Percentiles rank a stretch among this genome's conserved stretches.
phyloP scores from a whole-genome alignment of 2,113 vertebrate species.

The human region DNA sequence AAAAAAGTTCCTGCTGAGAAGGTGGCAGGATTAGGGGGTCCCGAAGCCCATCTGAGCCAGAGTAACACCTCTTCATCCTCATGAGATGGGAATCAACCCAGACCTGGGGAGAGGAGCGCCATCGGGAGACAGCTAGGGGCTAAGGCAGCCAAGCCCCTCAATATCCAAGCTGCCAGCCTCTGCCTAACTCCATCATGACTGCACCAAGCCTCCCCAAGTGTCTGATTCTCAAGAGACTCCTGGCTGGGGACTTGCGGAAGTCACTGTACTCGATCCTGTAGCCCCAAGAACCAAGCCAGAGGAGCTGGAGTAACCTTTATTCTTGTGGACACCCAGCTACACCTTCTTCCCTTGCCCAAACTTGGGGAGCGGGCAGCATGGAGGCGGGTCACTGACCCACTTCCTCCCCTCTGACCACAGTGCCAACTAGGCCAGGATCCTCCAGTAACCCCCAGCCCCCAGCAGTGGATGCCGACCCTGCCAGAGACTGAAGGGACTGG shows the following conservation, averaged over 20 bases:
- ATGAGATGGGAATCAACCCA: not conserved
- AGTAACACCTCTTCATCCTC: not conserved
- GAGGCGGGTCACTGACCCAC: conserved; percentile 61
- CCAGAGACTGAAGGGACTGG: not conserved
- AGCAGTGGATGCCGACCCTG: not conserved
- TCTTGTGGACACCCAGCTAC: not conserved
- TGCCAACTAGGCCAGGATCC: conserved; percentile 70
- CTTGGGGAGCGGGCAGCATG: not conserved
- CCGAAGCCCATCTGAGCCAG: not conserved
- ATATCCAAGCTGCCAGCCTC: not conserved
- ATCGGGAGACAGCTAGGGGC: not conserved
- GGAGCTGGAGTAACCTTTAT: not conserved
- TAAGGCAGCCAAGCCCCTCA: not conserved
- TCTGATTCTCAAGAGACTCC: not conserved
- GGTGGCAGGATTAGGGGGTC: not conserved
- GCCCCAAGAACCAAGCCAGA: not conserved
- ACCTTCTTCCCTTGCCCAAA: not conserved
- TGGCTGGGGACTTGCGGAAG: not conserved
- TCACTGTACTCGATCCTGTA: not conserved
- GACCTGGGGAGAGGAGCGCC: not conserved
- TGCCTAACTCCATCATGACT: not conserved
- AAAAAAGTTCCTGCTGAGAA: not conserved
- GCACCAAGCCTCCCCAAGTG: not conserved
- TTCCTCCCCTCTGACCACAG: conserved; percentile 52
- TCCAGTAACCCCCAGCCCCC: conserved; percentile 52